Base-by-base conservation (phyloP, 2,113 vertebrate species). In the Periophthalmus modestus region DNA sequence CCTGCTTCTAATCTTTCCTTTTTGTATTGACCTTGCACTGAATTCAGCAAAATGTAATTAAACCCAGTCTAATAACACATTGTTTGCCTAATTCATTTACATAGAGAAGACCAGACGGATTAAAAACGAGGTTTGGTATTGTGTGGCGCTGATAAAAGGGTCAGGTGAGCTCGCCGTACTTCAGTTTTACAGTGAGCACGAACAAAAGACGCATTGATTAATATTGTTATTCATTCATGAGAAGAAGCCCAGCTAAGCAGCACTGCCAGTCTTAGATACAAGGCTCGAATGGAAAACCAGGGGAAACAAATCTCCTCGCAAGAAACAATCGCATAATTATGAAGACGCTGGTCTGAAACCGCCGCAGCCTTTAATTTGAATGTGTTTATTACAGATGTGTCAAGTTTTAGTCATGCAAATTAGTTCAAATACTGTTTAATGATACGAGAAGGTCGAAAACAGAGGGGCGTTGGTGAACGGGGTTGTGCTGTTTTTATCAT, bases 181-280 rank as follows among this genome's bases (percentile, higher is more conserved):
- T 75, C 54, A 63, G 72, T 63, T 15, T 36, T 76, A 71, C 69
- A 66, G 68, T 70, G 54, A 61, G 55, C 63, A 66, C 50, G 57
- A 82, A 84, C 81, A 87, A 85, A 59, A 83, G 72, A 48, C 54
- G 68, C 0, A 33, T 79, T 85, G 80, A 87, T 91, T 89, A 85
- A 82, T 77, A 77, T 77, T 85, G 84, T 90, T 89, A 83, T 87
- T 83, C 85, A 86, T 87, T 88, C 87, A 85, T 79, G 80, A 82
- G 83, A 71, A 34, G 71, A 48, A 77, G 74, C 80, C 73, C 69
- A 2, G 74, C 63, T 66, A 85, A 79, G 87, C 80, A 67, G 63
- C 77, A 73, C 77, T 73, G 70, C 85, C 89, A 87, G 83, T 87
- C 85, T 84, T 82, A 67, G 81, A 86, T 77, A 69, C 77, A 79